Base-by-base conservation (phyloP, 2,113 vertebrate genomes). In the Pelecanoides urinatrix region DNA sequence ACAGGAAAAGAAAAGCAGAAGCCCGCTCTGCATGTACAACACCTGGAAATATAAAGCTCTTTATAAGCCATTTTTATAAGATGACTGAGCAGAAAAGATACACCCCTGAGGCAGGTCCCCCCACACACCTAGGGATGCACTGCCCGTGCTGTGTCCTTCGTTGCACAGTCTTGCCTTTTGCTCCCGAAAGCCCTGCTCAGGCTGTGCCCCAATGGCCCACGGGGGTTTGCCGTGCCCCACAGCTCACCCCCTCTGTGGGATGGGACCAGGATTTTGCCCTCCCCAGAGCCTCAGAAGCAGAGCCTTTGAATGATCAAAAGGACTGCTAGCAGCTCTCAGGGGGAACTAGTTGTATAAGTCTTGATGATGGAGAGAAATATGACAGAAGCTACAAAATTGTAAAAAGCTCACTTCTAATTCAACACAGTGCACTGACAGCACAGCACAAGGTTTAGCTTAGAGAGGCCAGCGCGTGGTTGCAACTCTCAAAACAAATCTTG, bases 1-100 rank as follows among this genome's bases (percentile, higher is more conserved):
- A 25, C 9, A 63, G 49, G 38, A 74, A 50, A 73, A 15, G 19
- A 68, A 80, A 45, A 78, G 65, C 67, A 83, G 75, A 58, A 83
- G 29, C 47, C 56, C 0, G 0, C 29, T 77, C 32, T 77, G 68
- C 34, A 61, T 0, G 0, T 45, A 34, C 1, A 38, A 19, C 2
- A 5, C 56, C 50, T 75, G 36, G 50, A 75, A 91, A 81, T 47
- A 44, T 0, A 65, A 71, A 91, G 73, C 47, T 75, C 32, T 89
- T 58, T 17, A 36, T 53, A 44, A 78, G 42, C 25, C 92, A 22
- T 72, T 78, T 92, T 47, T 78, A 7, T 78, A 38, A 84, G 68
- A 50, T 72, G 40, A 89, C 53, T 58, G 44, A 82, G 62, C 70
- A 68, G 74, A 42, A 87, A 87, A 75, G 71, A 65, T 25, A 47